Evolutionary conservation across 2,888 invertebrate species (phyloP).

Genomic region (Macrosiphum euphorbiae): DNA sequence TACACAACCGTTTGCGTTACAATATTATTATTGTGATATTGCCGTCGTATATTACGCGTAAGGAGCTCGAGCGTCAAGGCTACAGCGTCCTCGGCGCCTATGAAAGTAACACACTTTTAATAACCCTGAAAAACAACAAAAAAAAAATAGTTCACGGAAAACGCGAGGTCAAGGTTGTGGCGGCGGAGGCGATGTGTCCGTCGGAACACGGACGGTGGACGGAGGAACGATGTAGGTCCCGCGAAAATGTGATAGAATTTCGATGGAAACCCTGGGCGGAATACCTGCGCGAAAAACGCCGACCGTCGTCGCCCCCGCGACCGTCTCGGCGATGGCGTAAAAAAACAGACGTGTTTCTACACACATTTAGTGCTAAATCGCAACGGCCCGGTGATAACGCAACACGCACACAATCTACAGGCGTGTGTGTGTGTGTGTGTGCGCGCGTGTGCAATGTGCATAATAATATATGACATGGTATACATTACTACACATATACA

Average conservation of each 20-base stretch:
- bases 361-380: constrained; percentile 42
- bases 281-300: background rate
- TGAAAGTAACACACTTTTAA: constrained; percentile 64
- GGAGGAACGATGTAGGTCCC: background rate
- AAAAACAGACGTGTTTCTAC: constrained; percentile 35
- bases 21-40: constrained; percentile 11
- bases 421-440: background rate
- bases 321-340: background rate
- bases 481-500: constrained; percentile 54
- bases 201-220: background rate
- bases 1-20: background rate
- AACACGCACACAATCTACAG: constrained; percentile 29
- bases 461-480: constrained; percentile 18
- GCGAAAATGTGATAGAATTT: background rate
- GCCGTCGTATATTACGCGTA: background rate
- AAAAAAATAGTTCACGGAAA: constrained; percentile 60
- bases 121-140: constrained; percentile 58
- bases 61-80: constrained; percentile 56
- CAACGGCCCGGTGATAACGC: constrained; percentile 54
- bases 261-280: background rate
- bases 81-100: constrained; percentile 52
- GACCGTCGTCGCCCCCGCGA: background rate
- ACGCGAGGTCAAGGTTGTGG: constrained; percentile 57
- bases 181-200: background rate
- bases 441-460: constrained; percentile 26